Base-by-base conservation (phyloP, 2,888 invertebrate genomes). In the Helleia helle region DNA sequence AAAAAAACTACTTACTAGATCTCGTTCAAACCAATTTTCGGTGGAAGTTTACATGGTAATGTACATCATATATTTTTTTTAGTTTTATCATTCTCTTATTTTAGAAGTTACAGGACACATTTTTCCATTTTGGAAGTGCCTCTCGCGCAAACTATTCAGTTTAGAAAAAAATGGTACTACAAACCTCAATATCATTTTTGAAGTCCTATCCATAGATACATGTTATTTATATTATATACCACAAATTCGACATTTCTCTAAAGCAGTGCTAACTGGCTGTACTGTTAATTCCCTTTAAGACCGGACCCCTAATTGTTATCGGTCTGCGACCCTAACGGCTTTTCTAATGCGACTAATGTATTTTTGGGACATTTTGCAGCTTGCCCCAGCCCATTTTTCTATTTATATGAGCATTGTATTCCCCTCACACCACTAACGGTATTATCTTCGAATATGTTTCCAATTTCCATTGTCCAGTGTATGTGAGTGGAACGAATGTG, bases 291-390 rank as follows among this genome's bases (percentile, higher is more conserved):
- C 80, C 77, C 71, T 66, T 71, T 76, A 77, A 81, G 74, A 70
- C 69, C 65, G 22, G 71, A 73, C 73, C 75, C 80, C 80, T 83
- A 81, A 81, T 84, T 84, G 80, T 80, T 79, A 80, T 80, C 76
- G 75, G 76, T 65, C 52, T 58, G 69, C 66, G 69, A 77, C 80
- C 80, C 71, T 81, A 77, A 80, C 77, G 75, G 76, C 73, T 70
- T 73, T 75, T 81, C 81, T 81, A 81, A 83, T 83, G 81, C 79
- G 66, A 56, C 76, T 84, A 84, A 84, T 84, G 81, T 80, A 76
- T 79, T 83, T 83, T 80, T 62, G 77, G 74, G 77, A 83, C 84
- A 83, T 81, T 83, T 76, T 81, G 81, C 83, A 83, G 83, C 79
- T 76, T 77, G 81, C 83, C 72, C 66, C 62, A 58, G 74, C 80